A percentile compares a stretch with the other conserved stretches of the same genome.
phyloP scores from a whole-genome alignment of 1,140 invertebrate species.

The Zelostemma sp. region DNA sequence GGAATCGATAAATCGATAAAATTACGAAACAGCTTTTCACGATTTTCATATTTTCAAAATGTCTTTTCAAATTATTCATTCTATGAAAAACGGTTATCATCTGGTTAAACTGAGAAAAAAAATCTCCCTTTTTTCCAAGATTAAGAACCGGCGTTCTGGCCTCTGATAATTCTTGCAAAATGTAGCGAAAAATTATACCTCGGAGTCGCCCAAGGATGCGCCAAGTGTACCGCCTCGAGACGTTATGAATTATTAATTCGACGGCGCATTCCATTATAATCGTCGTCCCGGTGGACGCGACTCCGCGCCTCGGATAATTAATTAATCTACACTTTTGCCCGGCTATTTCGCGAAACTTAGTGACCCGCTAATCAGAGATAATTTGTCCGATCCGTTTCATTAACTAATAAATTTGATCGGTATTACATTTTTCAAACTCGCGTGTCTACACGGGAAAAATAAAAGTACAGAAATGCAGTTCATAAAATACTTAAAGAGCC shows the following conservation, averaged over 20 bases:
- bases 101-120: too few relatives aligned
- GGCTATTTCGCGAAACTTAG: too few relatives aligned
- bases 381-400: too few relatives aligned
- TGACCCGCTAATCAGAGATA: too few relatives aligned
- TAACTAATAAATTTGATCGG: too few relatives aligned
- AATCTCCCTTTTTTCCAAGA: too few relatives aligned
- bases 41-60: background rate
- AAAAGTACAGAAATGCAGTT: too few relatives aligned
- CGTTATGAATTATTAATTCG: constrained; percentile 48
- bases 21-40: background rate
- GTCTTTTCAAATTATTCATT: too few relatives aligned
- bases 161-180: constrained; percentile 30
- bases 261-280: constrained; percentile 46
- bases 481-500: too few relatives aligned
- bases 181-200: constrained; percentile 28
- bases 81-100: too few relatives aligned
- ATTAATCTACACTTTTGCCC: constrained; percentile 2
- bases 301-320: constrained; percentile 7
- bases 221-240: constrained; percentile 13
- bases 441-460: too few relatives aligned
- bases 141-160: constrained; percentile 32
- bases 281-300: constrained; percentile 9
- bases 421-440: too few relatives aligned
- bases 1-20: background rate
- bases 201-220: constrained; percentile 27